phyloP scores from a whole-genome alignment of 2,797 vertebrate genomes.

The Choloepus didactylus region DNA sequence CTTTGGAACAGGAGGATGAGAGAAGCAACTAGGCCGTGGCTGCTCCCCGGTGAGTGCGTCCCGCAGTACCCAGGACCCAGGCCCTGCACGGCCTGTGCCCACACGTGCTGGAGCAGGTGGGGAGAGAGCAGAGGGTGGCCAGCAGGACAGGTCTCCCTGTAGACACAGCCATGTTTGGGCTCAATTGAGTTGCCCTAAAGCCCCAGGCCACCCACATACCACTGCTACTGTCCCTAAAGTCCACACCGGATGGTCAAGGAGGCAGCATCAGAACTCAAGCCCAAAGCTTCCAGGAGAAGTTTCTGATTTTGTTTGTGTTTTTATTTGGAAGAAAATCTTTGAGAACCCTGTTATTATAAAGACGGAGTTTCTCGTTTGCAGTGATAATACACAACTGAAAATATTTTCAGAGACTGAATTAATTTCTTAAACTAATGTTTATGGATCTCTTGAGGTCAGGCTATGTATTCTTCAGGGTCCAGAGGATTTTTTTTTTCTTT shows the following conservation, averaged over 20 bases:
- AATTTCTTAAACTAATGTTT: neutral
- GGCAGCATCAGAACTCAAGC: neutral
- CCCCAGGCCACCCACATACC: neutral
- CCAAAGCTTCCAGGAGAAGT: neutral
- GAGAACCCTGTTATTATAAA: neutral
- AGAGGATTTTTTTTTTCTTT: neutral
- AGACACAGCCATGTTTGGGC: neutral
- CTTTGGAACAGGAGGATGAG: neutral
- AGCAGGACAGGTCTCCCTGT: neutral
- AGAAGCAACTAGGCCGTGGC: neutral
- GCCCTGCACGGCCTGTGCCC: neutral
- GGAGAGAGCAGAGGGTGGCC: neutral
- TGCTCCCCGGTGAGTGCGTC: too few species aligned
- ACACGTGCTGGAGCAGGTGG: neutral
- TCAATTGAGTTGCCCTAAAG: neutral
- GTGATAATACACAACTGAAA: neutral
- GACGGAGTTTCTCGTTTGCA: neutral
- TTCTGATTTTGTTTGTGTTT: neutral
- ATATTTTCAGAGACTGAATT: neutral
- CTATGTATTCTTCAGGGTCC: neutral
- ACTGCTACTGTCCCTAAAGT: neutral
- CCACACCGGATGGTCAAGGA: neutral
- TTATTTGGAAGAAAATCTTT: slow-evolving; percentile 47
- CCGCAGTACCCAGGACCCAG: too few species aligned
- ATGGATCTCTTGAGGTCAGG: neutral